Evolutionary conservation across 2,888 invertebrate genomes (phyloP), one percentile per base, ranked within the genome.

Genomic region (Maniola hyperantus): DNA sequence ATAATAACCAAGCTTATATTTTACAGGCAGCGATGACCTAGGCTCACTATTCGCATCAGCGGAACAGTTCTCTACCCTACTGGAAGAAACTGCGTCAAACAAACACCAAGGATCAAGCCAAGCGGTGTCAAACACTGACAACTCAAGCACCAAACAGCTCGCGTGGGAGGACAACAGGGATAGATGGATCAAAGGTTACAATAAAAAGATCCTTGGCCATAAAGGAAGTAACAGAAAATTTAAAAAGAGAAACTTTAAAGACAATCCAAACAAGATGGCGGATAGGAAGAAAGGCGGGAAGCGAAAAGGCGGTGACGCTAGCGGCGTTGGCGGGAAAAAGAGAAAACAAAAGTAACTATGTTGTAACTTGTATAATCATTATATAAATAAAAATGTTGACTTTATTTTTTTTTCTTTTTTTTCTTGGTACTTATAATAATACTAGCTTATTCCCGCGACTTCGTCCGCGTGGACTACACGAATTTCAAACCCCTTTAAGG

Each of bases 41-140:
- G 92, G 93, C 51, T 94, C 95, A 0, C 79, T 97, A 44, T 97
- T 97, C 87, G 96, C 97, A 2, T 96, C 97, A 0, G 97, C 97
- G 0, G 97, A 97, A 83, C 96, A 98, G 87, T 98, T 98, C 90
- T 96, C 98, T 0, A 95, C 96, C 54, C 92, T 98, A 74, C 88
- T 99, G 63, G 98, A 98, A 85, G 97, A 97, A 68, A 96, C 96
- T 58, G 96, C 96, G 0, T 93, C 94, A 57, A 93, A 94, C 5
- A 94, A 94, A 76, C 93, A 93, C 33, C 92, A 93, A 70, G 93
- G 92, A 0, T 95, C 96, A 18, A 94, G 95, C 57, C 94, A 95
- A 83, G 95, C 94, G 0, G 90, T 96, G 10, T 94, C 95, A 4
- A 96, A 96, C 77, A 94, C 93, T 65, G 97, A 97, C 79, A 97